Conservation (phyloP, 2,888 invertebrate species). For the Conus canariensis region DNA sequence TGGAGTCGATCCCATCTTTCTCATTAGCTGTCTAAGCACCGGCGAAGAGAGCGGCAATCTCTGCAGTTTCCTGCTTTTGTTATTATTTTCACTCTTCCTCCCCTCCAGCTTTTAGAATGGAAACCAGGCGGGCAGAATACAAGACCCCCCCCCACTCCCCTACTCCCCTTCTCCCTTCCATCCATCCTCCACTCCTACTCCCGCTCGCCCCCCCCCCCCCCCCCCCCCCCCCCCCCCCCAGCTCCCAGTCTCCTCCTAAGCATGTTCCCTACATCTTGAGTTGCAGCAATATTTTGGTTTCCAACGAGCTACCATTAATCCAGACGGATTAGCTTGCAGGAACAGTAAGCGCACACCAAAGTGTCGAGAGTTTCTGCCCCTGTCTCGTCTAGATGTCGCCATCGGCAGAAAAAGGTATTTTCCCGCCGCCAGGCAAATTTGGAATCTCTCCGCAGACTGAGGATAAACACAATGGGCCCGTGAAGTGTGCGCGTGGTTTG, state of each 20-base stretch:
- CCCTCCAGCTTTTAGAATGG: background rate
- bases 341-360: conserved; percentile 9
- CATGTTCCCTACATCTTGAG: background rate
- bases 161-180: background rate
- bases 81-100: conserved; percentile 4
- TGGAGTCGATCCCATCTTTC: background rate
- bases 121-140: conserved; percentile 14
- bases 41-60: background rate
- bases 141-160: background rate
- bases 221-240: no score
- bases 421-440: background rate
- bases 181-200: no score
- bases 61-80: background rate
- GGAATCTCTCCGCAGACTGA: background rate
- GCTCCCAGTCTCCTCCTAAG: background rate
- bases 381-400: conserved; percentile 27
- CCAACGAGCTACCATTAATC: conserved; percentile 38
- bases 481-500: background rate
- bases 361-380: background rate
- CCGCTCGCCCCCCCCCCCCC: no score
- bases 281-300: conserved; percentile 37
- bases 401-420: background rate
- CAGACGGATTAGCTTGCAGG: conserved; percentile 28
- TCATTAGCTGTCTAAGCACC: background rate
- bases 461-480: background rate